Base-by-base conservation (phyloP, 2,888 invertebrate species). In the Prosopocoilus inquinatus region DNA sequence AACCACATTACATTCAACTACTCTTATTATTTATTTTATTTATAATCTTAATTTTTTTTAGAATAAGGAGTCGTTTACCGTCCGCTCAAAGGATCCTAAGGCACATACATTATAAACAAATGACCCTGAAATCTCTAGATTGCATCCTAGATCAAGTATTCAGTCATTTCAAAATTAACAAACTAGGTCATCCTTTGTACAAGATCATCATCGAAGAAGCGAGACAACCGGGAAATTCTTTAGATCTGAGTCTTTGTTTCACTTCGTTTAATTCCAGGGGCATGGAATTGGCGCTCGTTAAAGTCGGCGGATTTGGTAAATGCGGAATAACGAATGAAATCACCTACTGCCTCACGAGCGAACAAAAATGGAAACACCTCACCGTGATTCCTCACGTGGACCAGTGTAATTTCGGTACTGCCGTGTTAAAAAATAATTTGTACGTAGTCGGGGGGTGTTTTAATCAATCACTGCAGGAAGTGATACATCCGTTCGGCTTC, bases 391-490 rank as follows among this genome's bases (percentile, higher is more conserved):
- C 89, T 0, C 87, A 88, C 67, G 84, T 88, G 4, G 87, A 88
- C 65, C 88, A 88, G 70, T 87, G 87, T 70, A 87, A 88, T 70
- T 88, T 86, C 73, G 88, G 88, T 1, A 83, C 85, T 5, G 83
- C 85, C 5, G 87, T 88, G 0, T 75, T 86, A 8, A 82, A 85
- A 58, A 89, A 89, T 68, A 82, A 85, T 65, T 76, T 89, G 9
- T 89, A 84, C 67, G 82, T 88, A 2, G 82, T 88, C 9, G 89
- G 88, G 9, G 89, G 88, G 1, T 87, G 88, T 63, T 88, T 87
- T 67, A 87, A 88, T 72, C 85, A 86, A 47, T 82, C 81, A 32
- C 72, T 87, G 49, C 80, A 84, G 72, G 88, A 89, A 74, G 84
- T 86, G 64, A 84, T 87, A 50, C 88, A 88, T 76, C 86, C 87